Evolutionary conservation across 2,797 vertebrate species (phyloP), one percentile per base, ranked within the genome.

Genomic region (Valencia hispanica): DNA sequence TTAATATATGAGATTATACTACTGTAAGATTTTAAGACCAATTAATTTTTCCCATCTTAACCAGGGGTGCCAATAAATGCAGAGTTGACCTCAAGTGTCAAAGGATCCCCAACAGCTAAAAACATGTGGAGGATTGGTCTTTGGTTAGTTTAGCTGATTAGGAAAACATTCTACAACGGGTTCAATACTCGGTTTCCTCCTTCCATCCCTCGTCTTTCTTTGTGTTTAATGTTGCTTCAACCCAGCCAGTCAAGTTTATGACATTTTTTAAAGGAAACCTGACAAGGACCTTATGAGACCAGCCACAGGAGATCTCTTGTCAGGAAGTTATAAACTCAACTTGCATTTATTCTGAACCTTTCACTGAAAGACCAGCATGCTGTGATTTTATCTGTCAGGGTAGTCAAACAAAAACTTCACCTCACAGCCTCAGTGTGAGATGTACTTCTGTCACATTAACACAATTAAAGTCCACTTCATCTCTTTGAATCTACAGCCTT

Each of bases 361-460:
- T 15, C 25, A 17, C 14, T 68, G 65, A 43, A 66, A 41, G 36
- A 25, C 14, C 39, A 43, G 22, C 5, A 0, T 68, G 65, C 20
- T 68, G 39, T 27, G 22, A 68, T 27, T 68, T 36, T 20, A 41
- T 18, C 34, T 20, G 25, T 27, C 36, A 12, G 25, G 0, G 34
- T 9, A 43, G 65, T 68, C 39, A 43, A 68, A 43, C 57, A 69
- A 71, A 70, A 41, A 34, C 47, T 34, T 55, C 63, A 70, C 45
- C 10, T 75, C 51, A 59, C n/a, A 45, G 50, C 47, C 68, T 59
- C 12, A 70, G 7, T 76, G 43, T 72, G 18, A 66, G 39, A 66
- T 3, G 9, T 51, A 30, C 72, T 25, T 74, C 65, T 72, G 25
- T 22, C 34, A 53, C 45, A 39, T 53, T 25, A 65, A 63, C 0